A percentile compares a stretch with the other conserved stretches of the same genome.
Evolutionary conservation across 2,113 vertebrate species (phyloP).

Genomic region (Cathartes aura): DNA sequence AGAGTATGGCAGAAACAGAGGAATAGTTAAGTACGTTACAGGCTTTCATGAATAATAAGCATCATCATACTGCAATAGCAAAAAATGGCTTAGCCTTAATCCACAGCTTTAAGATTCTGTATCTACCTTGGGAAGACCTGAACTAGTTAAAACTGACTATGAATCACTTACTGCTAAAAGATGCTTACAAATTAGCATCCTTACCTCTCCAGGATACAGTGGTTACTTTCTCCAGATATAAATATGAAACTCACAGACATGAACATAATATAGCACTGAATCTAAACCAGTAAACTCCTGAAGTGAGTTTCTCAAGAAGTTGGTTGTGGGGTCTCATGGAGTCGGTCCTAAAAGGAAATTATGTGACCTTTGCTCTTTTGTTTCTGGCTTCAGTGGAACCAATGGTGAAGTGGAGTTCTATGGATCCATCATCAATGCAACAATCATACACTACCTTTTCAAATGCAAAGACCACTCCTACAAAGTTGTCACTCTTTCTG

Average conservation of each 20-base stretch:
- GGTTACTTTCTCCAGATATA: neutral
- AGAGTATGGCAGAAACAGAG: neutral
- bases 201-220: neutral
- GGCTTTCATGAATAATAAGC: neutral
- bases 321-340: neutral
- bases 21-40: neutral
- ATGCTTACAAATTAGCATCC: neutral
- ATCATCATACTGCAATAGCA: neutral
- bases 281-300: neutral
- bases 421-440: too few species aligned
- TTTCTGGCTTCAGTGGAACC: too few species aligned
- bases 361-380: too few species aligned
- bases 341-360: neutral
- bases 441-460: too few species aligned
- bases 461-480: too few species aligned
- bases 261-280: neutral
- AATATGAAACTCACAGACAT: neutral
- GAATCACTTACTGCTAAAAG: neutral
- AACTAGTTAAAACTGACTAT: neutral
- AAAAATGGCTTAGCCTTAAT: neutral
- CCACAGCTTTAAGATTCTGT: neutral
- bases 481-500: too few species aligned
- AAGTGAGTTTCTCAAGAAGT: neutral
- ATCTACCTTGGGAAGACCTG: neutral
- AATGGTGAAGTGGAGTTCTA: too few species aligned